Conservation (phyloP, 2,797 vertebrate species). For the Morelia viridis region DNA sequence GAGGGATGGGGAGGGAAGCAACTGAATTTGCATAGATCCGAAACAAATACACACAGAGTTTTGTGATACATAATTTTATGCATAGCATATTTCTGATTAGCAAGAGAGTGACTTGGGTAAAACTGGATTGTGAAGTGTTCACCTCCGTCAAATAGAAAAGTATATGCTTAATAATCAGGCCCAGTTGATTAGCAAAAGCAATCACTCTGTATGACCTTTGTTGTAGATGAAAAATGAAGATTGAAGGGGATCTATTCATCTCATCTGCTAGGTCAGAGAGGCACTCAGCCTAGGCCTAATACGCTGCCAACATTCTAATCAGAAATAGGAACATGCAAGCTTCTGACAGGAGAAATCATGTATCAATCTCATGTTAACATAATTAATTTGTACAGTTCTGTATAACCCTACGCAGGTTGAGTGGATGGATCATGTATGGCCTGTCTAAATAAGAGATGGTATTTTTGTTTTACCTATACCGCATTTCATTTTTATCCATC, state of each 20-base stretch:
- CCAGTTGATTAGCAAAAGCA: conserved; percentile 48
- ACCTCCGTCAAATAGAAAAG: conserved; percentile 30
- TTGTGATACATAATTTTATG: conserved; percentile 36
- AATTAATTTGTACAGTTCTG: not conserved
- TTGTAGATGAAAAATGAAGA: conserved; percentile 33
- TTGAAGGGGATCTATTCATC: not conserved
- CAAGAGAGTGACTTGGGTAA: not conserved
- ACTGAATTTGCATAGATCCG: conserved; percentile 66
- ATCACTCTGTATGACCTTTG: conserved; percentile 7
- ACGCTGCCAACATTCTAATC: not conserved
- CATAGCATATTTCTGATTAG: conserved; percentile 36
- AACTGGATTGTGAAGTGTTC: not conserved
- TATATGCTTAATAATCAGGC: conserved; percentile 51
- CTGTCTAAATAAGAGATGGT: not conserved
- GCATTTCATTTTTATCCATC: not conserved
- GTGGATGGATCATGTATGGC: not conserved
- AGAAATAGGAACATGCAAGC: not conserved
- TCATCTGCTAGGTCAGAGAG: fast-evolving
- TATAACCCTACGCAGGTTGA: not conserved
- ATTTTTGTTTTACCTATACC: not conserved
- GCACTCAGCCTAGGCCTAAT: not conserved
- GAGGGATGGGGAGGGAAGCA: not conserved
- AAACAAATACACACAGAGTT: conserved; percentile 9
- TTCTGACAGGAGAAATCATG: not conserved
- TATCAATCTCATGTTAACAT: not conserved